Conservation (phyloP, 53 echinoderm and acorn worm genomes). For the Holothuria scabra region DNA sequence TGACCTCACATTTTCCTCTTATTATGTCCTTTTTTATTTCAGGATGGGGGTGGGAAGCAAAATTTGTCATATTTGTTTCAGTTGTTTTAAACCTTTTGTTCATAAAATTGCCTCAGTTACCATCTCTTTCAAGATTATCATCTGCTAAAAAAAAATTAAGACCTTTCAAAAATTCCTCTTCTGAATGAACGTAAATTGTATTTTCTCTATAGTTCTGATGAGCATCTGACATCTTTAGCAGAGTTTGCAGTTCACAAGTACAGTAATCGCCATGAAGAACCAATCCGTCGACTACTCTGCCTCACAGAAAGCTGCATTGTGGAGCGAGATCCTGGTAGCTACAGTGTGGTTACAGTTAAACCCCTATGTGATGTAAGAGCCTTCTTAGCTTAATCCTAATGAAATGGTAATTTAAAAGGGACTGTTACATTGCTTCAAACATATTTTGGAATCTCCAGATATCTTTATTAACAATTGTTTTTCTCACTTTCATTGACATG, state of each 20-base stretch:
- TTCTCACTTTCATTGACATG: no score
- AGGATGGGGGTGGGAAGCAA: no score
- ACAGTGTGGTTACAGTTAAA: slow-evolving; percentile 86
- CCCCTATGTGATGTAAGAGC: slow-evolving; percentile 92
- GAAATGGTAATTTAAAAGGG: not conserved
- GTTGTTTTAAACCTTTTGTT: no score
- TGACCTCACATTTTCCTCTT: no score
- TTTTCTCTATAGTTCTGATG: slow-evolving; percentile 75
- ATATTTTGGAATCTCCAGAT: not conserved
- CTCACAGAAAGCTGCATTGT: slow-evolving; percentile 99
- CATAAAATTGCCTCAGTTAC: no score
- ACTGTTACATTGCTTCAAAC: not conserved
- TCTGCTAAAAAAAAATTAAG: no score
- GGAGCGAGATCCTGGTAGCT: slow-evolving; percentile 96
- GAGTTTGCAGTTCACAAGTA: slow-evolving; percentile 98
- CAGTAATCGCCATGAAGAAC: slow-evolving; percentile 76
- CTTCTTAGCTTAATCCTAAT: not conserved
- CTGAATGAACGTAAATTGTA: not conserved
- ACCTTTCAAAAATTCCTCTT: no score
- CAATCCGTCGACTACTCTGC: slow-evolving; percentile 80
- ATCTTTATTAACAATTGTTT: no score
- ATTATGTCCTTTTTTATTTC: no score
- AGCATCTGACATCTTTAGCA: slow-evolving; percentile 90
- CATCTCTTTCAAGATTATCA: no score
- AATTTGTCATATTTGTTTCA: no score